Base-by-base conservation (phyloP, 2,797 vertebrate species). In the Tadarida brasiliensis region DNA sequence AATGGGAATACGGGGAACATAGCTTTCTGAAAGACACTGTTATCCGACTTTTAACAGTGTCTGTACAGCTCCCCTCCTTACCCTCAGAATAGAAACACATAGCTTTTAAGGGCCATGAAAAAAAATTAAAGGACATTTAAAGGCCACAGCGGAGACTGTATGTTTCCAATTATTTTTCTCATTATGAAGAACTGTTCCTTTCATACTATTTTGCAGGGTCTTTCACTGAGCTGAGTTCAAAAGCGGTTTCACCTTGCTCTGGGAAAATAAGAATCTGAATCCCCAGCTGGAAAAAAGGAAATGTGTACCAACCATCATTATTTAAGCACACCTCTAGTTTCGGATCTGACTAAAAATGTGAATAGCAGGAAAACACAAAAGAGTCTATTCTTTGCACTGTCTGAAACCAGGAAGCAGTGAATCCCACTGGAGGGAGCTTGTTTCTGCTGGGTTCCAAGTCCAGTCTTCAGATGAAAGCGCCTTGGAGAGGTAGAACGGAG, bases 401-500 rank as follows among this genome's bases (percentile, higher is more conserved):
- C 89, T 94, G 94, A 93, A 93, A 96, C 67, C 91, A 97, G 97
- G 94, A 97, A 97, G 80, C 78, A 85, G 94, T 51, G 96, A 94
- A 85, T 97, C 92, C 90, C 97, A 67, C 67, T 59, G 90, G 89
- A 94, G 86, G 81, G 16, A 85, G 83, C 70, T 68, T 86, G 59
- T 84, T 94, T 96, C 95, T 87, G 80, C 44, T 87, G 44, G 24
- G 44, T 93, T 92, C 89, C 93, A 96, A 97, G 94, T 76, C 84
- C 84, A 89, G 93, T 96, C 96, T 96, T 81, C 82, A 94, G 93
- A 97, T 92, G 76, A 98, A 97, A 97, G 92, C 0, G 51, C 91
- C 63, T 90, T 85, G 81, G 63, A 94, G 97, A 96, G 94, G 90
- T 95, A 59, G 68, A 61, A 47, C 54, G 30, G 85, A 96, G 90